phyloP scores from a whole-genome alignment of 2,888 invertebrate species.

The Seladonia tumulorum region DNA sequence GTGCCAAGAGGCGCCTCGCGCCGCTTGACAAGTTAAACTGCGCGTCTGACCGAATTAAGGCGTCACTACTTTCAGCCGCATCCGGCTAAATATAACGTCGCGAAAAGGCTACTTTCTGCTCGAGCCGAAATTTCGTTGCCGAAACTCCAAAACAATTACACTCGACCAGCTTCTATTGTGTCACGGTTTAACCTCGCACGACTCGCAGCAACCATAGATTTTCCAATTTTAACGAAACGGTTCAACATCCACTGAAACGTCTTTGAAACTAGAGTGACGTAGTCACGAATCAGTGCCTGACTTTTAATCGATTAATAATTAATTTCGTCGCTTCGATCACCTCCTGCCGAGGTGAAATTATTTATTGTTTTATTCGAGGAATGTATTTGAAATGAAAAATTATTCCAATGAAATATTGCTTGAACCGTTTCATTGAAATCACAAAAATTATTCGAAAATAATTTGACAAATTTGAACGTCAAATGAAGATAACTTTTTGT shows the following conservation, averaged over 20 bases:
- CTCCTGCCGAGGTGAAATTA: too few relatives aligned
- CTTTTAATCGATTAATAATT: too few relatives aligned
- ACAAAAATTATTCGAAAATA: too few relatives aligned
- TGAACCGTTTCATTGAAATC: too few relatives aligned
- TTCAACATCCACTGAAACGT: neutral
- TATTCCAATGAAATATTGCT: too few relatives aligned
- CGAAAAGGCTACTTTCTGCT: conserved; percentile 44
- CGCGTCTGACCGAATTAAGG: conserved; percentile 62
- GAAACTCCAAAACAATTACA: conserved; percentile 39
- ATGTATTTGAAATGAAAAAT: too few relatives aligned
- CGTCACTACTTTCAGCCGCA: conserved; percentile 59
- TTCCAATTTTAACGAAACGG: neutral
- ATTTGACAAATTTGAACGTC: too few relatives aligned
- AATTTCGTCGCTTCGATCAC: too few relatives aligned
- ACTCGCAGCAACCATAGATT: neutral
- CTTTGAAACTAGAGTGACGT: too few relatives aligned
- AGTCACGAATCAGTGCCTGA: too few relatives aligned
- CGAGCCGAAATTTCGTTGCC: conserved; percentile 10
- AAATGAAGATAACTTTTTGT: neutral
- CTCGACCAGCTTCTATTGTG: neutral
- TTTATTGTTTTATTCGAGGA: too few relatives aligned
- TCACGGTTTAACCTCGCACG: neutral
- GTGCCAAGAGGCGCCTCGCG: conserved; percentile 61
- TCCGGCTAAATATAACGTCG: conserved; percentile 56
- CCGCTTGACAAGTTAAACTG: conserved; percentile 57